phyloP scores from a whole-genome alignment of 2,888 invertebrate genomes.

The Drosophila putrida region DNA sequence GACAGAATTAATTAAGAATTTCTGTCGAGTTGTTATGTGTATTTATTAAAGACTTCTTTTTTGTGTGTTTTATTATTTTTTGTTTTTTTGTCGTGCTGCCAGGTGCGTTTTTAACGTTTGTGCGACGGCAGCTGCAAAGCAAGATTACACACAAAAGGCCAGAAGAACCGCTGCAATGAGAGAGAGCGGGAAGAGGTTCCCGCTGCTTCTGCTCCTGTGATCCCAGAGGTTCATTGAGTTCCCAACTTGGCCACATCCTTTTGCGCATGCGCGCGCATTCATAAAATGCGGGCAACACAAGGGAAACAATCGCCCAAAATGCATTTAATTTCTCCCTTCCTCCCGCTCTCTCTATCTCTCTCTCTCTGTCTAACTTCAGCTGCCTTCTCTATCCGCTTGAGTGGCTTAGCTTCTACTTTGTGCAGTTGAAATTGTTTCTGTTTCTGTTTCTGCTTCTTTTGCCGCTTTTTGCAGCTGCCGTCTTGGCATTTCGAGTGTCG shows the following conservation, averaged over 20 bases:
- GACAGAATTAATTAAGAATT: constrained; percentile 54
- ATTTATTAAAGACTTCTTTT: too few relatives aligned
- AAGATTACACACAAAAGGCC: constrained; percentile 18
- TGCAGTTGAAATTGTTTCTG: constrained; percentile 29
- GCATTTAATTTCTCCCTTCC: constrained; percentile 52
- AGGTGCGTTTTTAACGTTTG: constrained; percentile 46
- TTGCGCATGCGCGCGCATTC: constrained; percentile 82
- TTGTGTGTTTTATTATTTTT: constrained; percentile 2
- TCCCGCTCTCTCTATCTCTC: not conserved
- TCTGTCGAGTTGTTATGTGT: constrained; percentile 2
- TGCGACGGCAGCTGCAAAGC: constrained; percentile 50
- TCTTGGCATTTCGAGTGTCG: constrained; percentile 76
- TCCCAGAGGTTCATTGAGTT: not conserved
- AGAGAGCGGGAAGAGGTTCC: not conserved
- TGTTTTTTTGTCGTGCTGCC: constrained; percentile 31
- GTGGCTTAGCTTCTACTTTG: constrained; percentile 29
- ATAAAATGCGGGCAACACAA: constrained; percentile 44
- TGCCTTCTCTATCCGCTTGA: constrained; percentile 28
- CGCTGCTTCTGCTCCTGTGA: not conserved
- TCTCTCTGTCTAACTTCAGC: not conserved
- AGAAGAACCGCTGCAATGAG: too few relatives aligned
- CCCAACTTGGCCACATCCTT: constrained; percentile 61
- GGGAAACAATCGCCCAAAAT: constrained; percentile 56
- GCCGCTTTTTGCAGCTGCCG: constrained; percentile 71
- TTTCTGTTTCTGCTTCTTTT: constrained; percentile 25